phyloP scores from a whole-genome alignment of 1,140 invertebrate genomes.

The Anadara kagoshimensis region DNA sequence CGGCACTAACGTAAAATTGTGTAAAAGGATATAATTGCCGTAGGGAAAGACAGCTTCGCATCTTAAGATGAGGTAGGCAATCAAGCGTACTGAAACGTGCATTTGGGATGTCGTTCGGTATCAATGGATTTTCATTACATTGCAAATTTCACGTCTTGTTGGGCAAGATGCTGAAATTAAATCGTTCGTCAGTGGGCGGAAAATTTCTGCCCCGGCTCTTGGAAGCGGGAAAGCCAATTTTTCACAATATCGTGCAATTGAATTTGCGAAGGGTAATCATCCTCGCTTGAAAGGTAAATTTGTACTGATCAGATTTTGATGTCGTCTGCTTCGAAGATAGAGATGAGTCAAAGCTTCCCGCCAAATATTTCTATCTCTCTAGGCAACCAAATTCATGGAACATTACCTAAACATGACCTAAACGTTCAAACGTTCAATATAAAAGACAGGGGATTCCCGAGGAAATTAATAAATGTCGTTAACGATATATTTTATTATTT shows the following conservation, averaged over 20 bases:
- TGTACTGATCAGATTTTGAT: conserved; percentile 31
- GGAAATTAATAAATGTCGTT: no score
- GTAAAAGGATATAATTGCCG: conserved; percentile 43
- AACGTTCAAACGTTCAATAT: no score
- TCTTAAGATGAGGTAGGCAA: conserved; percentile 33
- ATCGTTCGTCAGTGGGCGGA: conserved; percentile 44
- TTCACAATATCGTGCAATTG: conserved; percentile 45
- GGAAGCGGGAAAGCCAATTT: conserved; percentile 41
- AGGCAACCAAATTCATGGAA: no score
- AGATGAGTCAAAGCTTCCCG: conserved; percentile 32
- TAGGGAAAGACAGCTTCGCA: conserved; percentile 30
- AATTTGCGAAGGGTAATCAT: conserved; percentile 43
- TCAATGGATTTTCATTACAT: conserved; percentile 51
- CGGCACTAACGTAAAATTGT: conserved; percentile 25
- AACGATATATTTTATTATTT: no score
- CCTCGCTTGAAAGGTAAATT: conserved; percentile 38
- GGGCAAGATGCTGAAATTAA: conserved; percentile 46
- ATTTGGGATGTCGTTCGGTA: conserved; percentile 40
- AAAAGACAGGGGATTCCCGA: no score
- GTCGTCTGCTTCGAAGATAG: conserved; percentile 13
- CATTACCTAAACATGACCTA: no score
- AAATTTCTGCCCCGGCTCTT: conserved; percentile 40
- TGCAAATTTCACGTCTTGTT: conserved; percentile 47
- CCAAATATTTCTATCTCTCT: no score
- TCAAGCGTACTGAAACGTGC: conserved; percentile 41